Percentiles rank a stretch among this genome's conserved stretches.
Evolutionary conservation across 2,888 invertebrate species (phyloP).

Genomic region (Netelia fuscicornis): DNA sequence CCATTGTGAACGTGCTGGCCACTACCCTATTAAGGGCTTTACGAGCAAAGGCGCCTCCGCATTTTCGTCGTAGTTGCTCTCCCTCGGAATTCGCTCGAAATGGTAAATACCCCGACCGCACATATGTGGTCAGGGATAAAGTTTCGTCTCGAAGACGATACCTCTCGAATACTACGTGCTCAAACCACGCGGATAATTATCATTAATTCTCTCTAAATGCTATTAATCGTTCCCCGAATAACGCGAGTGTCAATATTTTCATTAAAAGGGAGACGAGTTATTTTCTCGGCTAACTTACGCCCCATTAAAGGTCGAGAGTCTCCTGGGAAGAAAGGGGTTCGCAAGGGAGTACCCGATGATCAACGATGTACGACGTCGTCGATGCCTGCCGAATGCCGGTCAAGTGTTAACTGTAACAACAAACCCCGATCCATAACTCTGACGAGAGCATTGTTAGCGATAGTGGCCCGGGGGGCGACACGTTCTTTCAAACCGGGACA

Average conservation of each 20-base stretch:
- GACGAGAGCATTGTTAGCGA: slow-evolving; percentile 60
- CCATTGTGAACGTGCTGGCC: slow-evolving; percentile 76
- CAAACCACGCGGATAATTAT: background rate
- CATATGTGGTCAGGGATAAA: slow-evolving; percentile 41
- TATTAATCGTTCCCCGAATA: background rate
- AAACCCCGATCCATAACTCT: slow-evolving; percentile 74
- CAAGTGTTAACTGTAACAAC: slow-evolving; percentile 80
- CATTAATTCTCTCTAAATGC: background rate
- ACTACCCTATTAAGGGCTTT: slow-evolving; percentile 77
- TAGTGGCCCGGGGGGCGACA: slow-evolving; percentile 35
- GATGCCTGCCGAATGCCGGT: slow-evolving; percentile 72
- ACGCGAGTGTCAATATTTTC: slow-evolving; percentile 39
- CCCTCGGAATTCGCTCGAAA: slow-evolving; percentile 72
- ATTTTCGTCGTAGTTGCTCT: slow-evolving; percentile 16
- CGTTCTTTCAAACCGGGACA: slow-evolving; percentile 48
- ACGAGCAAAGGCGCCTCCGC: slow-evolving; percentile 69
- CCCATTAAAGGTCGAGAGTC: slow-evolving; percentile 60
- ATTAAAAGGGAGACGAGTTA: slow-evolving; percentile 55
- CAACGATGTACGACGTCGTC: background rate
- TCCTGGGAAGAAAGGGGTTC: slow-evolving; percentile 59
- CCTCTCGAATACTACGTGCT: background rate
- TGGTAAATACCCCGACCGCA: slow-evolving; percentile 73
- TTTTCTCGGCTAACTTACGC: slow-evolving; percentile 43
- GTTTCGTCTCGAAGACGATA: background rate
- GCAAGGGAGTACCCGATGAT: slow-evolving; percentile 40